Percentiles rank a stretch among this genome's conserved stretches.
phyloP scores from a whole-genome alignment of 2,888 invertebrate species.

The Epinotia demarniana region DNA sequence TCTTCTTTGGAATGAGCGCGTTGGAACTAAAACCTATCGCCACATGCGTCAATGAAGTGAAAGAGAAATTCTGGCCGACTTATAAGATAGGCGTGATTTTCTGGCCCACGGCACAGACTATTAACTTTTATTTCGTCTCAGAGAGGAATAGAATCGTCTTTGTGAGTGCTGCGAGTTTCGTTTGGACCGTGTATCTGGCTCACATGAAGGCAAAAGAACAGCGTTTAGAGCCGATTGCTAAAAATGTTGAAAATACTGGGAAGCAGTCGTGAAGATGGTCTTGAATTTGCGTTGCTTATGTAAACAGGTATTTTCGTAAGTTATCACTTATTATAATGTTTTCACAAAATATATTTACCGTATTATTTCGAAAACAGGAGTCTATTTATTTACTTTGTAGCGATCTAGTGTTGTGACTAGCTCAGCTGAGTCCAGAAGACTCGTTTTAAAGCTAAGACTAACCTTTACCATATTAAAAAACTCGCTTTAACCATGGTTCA shows the following conservation, averaged over 20 bases:
- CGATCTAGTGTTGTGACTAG: too few species aligned
- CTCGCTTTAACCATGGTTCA: too few species aligned
- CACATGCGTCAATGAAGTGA: conserved; percentile 87
- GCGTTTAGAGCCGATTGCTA: background rate
- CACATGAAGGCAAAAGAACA: conserved; percentile 87
- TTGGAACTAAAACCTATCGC: conserved; percentile 87
- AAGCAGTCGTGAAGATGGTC: background rate
- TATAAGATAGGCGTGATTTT: conserved; percentile 87
- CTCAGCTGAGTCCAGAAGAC: too few species aligned
- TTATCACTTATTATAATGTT: background rate
- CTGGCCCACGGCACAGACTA: conserved; percentile 90
- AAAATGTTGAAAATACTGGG: background rate
- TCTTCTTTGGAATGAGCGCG: conserved; percentile 90
- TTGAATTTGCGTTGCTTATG: background rate
- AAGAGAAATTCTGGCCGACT: conserved; percentile 89
- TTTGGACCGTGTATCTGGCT: conserved; percentile 91
- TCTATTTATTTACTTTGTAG: too few species aligned
- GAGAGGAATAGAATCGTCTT: conserved; percentile 90
- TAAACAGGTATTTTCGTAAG: conserved; percentile 1
- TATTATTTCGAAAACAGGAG: background rate
- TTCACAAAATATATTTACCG: background rate
- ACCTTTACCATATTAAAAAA: too few species aligned
- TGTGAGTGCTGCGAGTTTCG: conserved; percentile 88
- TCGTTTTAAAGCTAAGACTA: too few species aligned
- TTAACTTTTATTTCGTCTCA: conserved; percentile 89